These are phyloP conservation scores for Sisyra nigra DNA, from an alignment of 2,888 invertebrate species.

Conservation along the genomic window DNA sequence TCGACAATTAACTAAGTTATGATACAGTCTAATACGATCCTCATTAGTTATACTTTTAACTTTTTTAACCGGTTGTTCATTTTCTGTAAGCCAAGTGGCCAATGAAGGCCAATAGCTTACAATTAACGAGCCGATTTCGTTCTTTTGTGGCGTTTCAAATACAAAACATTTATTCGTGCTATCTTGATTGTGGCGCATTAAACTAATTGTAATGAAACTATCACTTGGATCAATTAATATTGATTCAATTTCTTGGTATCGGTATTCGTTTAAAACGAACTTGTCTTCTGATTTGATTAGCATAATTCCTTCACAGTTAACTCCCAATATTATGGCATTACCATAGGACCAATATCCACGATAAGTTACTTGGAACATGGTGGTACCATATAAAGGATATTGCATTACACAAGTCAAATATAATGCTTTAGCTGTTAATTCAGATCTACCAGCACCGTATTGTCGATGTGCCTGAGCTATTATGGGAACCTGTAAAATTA, in stretches of 20 bases:
- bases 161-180: slow-evolving; percentile 74
- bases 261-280: slow-evolving; percentile 78
- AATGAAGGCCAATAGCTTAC: slow-evolving; percentile 80
- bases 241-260: slow-evolving; percentile 80
- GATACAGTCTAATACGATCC: slow-evolving; percentile 74
- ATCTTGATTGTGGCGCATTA: slow-evolving; percentile 53
- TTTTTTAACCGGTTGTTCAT: slow-evolving; percentile 43
- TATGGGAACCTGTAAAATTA: slow-evolving; percentile 42
- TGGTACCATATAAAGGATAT: slow-evolving; percentile 56
- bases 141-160: slow-evolving; percentile 77
- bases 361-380: slow-evolving; percentile 60
- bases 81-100: slow-evolving; percentile 68
- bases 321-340: slow-evolving; percentile 56
- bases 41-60: slow-evolving; percentile 62
- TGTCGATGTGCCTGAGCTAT: slow-evolving; percentile 77
- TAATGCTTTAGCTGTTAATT: slow-evolving; percentile 81
- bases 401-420: slow-evolving; percentile 94
- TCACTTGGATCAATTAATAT: slow-evolving; percentile 84
- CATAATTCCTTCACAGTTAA: slow-evolving; percentile 82
- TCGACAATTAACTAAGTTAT: slow-evolving; percentile 70
- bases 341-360: slow-evolving; percentile 90
- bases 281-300: slow-evolving; percentile 86
- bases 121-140: slow-evolving; percentile 83
- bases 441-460: slow-evolving; percentile 83
- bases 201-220: slow-evolving; percentile 77